These are phyloP conservation scores for Yponomeuta evonymella DNA, from an alignment of 2,888 invertebrate genomes.

Conservation along the genomic window DNA sequence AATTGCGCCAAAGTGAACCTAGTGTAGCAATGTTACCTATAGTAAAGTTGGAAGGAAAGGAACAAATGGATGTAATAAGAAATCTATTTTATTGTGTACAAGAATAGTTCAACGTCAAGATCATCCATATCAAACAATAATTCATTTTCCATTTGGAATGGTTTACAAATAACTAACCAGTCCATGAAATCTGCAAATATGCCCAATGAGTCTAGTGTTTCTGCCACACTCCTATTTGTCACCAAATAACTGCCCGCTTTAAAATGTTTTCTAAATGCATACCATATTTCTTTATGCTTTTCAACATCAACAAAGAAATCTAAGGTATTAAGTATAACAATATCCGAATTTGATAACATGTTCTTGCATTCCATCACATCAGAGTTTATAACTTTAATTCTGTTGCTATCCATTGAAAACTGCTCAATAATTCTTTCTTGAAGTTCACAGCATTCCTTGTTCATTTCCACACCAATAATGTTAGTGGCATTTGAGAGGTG, in stretches of 20 bases:
- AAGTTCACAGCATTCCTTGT: conserved; percentile 78
- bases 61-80: not conserved
- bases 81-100: conserved; percentile 65
- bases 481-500: conserved; percentile 72
- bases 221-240: conserved; percentile 75
- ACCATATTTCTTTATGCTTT: conserved; percentile 78
- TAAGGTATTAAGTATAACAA: conserved; percentile 81
- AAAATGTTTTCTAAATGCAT: conserved; percentile 70
- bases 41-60: no score
- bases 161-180: conserved; percentile 65
- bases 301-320: conserved; percentile 79
- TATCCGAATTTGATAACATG: conserved; percentile 72
- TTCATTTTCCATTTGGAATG: conserved; percentile 62
- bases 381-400: conserved; percentile 74
- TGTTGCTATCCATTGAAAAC: conserved; percentile 64
- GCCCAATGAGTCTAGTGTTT: conserved; percentile 63
- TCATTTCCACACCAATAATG: conserved; percentile 83
- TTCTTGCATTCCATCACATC: conserved; percentile 75
- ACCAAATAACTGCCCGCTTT: conserved; percentile 76
- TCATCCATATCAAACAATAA: conserved; percentile 60
- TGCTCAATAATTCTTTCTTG: conserved; percentile 76
- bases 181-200: conserved; percentile 62
- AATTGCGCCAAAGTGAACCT: no score
- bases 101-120: conserved; percentile 46
- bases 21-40: no score